Percentiles rank a stretch among this genome's conserved stretches.
These are phyloP conservation scores for Philhelius pedissequus DNA, from an alignment of 2,888 invertebrate species.

Conservation along the genomic window DNA sequence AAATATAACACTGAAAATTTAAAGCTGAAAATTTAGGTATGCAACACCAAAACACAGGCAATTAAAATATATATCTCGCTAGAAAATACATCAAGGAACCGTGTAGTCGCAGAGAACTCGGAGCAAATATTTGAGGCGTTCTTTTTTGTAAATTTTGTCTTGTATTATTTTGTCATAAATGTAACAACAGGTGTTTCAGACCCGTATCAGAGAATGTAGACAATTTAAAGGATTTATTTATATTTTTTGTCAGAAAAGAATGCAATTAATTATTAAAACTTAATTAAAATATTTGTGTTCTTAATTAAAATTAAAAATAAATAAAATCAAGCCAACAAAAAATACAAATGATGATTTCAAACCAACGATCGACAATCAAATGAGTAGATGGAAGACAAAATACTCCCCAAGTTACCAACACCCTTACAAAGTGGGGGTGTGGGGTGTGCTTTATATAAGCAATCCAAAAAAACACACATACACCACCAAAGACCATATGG, in stretches of 20 bases:
- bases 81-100: conserved; percentile 24
- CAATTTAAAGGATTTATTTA: background rate
- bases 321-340: background rate
- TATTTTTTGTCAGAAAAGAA: background rate
- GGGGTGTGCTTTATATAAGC: background rate
- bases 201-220: background rate
- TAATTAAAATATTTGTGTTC: conserved; percentile 17
- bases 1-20: conserved; percentile 12
- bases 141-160: background rate
- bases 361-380: conserved; percentile 65
- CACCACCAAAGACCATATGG: conserved; percentile 38
- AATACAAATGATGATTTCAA: conserved; percentile 38
- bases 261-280: conserved; percentile 30
- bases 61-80: conserved; percentile 21
- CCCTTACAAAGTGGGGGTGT: conserved; percentile 11
- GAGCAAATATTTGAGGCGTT: conserved; percentile 16
- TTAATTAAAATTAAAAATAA: background rate
- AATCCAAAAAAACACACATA: background rate
- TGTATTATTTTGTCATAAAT: conserved; percentile 23
- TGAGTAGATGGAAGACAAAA: conserved; percentile 26
- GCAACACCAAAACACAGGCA: background rate
- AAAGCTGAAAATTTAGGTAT: conserved; percentile 15
- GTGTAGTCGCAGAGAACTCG: conserved; percentile 18
- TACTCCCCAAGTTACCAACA: conserved; percentile 47
- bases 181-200: conserved; percentile 45